Evolutionary conservation across 2,888 invertebrate genomes (phyloP), one percentile per base, ranked within the genome.

Genomic region (Eristalinus aeneus): DNA sequence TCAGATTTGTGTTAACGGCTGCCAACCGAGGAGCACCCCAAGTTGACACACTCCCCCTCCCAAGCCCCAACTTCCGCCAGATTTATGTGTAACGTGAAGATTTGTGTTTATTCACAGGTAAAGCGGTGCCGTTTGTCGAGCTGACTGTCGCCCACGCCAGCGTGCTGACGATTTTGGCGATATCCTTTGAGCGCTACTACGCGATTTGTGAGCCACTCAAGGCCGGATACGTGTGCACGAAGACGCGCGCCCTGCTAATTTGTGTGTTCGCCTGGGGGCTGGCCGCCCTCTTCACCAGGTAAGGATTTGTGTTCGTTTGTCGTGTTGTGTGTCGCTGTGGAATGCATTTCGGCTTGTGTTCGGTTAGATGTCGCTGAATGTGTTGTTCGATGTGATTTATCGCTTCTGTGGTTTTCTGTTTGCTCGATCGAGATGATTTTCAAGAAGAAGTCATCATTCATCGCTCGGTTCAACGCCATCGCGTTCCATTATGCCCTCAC

Each of bases 161-260:
- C 46, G 97, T 98, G 2, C 94, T 98, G 72, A 98, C 98, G 46
- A 98, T 98, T 90, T 93, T 98, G 90, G 98, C 98, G 79, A 98
- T 98, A 92, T 97, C 97, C 91, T 97, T 98, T 92, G 98, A 98
- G 93, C 94, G 97, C 76, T 97, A 96, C 93, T 96, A 96, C 93
- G 98, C 98, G 88, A 98, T 98, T 91, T 98, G 98, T 92, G 96
- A 97, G 91, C 98, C 98, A 0, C 93, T 98, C 72, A 95, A 97
- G 89, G 98, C 97, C 4, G 97, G 97, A 81, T 97, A 97, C 93
- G 96, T 97, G 69, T 97, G 97, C 92, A 97, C 97, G 36, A 97
- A 97, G 93, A 95, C 97, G 10, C 93, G 97, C 73, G 97, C 97
- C 0, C 95, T 96, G 22, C 93, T 96, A 85, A 97, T 97, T 89